A percentile compares a stretch with the other conserved stretches of the same genome.
Conservation (phyloP, 2,888 invertebrate genomes). For the Drepana falcataria region DNA sequence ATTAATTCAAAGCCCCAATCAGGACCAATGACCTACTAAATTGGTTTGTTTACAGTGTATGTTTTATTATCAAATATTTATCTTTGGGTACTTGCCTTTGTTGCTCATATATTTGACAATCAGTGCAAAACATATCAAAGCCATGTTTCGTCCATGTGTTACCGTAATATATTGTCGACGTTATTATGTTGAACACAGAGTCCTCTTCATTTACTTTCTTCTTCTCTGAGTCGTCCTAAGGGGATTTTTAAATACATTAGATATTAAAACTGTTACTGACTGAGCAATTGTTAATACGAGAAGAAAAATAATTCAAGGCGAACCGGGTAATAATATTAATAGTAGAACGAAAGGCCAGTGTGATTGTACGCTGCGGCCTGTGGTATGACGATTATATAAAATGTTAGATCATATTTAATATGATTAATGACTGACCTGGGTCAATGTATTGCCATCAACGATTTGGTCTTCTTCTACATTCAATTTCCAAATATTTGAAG, state of each 20-base stretch:
- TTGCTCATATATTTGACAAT: conserved; percentile 78
- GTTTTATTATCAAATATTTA: not conserved
- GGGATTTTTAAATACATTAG: conserved; percentile 10
- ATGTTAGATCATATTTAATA: conserved; percentile 28
- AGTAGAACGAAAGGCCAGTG: conserved; percentile 29
- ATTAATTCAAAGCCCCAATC: too few species aligned
- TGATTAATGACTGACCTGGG: conserved; percentile 64
- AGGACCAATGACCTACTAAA: not conserved
- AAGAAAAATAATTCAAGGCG: conserved; percentile 34
- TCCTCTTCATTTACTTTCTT: conserved; percentile 78
- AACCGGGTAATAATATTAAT: conserved; percentile 25
- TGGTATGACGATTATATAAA: conserved; percentile 55
- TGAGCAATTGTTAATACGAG: conserved; percentile 4
- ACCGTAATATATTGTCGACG: conserved; percentile 83
- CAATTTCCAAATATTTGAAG: conserved; percentile 90
- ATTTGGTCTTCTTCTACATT: conserved; percentile 87
- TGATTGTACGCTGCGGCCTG: conserved; percentile 21
- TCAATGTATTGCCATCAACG: conserved; percentile 80
- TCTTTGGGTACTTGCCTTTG: conserved; percentile 51
- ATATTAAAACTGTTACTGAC: not conserved
- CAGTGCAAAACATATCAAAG: conserved; percentile 81
- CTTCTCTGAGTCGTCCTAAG: conserved; percentile 67
- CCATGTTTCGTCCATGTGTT: conserved; percentile 83
- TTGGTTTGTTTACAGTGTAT: not conserved
- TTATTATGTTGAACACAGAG: conserved; percentile 86